Base-by-base conservation (phyloP, 2,113 vertebrate genomes). In the Morone chrysops region DNA sequence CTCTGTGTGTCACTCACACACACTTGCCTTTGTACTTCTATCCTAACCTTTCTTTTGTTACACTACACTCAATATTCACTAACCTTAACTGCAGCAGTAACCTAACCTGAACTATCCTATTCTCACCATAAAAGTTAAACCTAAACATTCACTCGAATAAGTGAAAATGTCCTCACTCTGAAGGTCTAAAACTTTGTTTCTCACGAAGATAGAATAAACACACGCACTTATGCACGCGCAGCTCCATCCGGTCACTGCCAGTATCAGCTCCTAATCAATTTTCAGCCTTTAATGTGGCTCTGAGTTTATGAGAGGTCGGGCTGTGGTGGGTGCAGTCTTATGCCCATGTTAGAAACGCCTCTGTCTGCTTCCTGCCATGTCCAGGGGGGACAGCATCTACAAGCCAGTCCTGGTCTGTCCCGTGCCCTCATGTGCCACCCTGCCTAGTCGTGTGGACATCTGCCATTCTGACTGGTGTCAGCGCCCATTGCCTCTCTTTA, bases 391-490 rank as follows among this genome's bases (percentile, higher is more conserved):
- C 92, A 89, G 87, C 78, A 69, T 73, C 72, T 87, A 84, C 68
- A 78, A 84, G 84, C 82, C 85, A 82, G 66, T 84, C 79, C 60
- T 50, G 85, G 83, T 86, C 87, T 59, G 86, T 77, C 83, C 92
- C 36, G 8, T 92, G 90, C 86, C 90, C 93, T 91, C 89, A 79
- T 87, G 87, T 89, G 90, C 91, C 89, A 87, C 90, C 89, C 87
- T 94, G 92, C 92, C 90, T 85, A 87, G 87, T 93, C 88, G 86
- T 81, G 92, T 94, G 93, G 93, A 93, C 94, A 95, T 95, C 94
- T 95, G 94, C 92, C 93, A 94, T 92, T 94, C 94, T 93, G 94
- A 95, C 91, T 93, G 81, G 85, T 93, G 94, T 94, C 93, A 94
- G 82, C 73, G 66, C 80, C 82, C 72, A 77, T 92, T 90, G 74